These are phyloP conservation scores for Rhodeus uyekii DNA, from an alignment of 2,797 vertebrate species.

Conservation along the genomic window DNA sequence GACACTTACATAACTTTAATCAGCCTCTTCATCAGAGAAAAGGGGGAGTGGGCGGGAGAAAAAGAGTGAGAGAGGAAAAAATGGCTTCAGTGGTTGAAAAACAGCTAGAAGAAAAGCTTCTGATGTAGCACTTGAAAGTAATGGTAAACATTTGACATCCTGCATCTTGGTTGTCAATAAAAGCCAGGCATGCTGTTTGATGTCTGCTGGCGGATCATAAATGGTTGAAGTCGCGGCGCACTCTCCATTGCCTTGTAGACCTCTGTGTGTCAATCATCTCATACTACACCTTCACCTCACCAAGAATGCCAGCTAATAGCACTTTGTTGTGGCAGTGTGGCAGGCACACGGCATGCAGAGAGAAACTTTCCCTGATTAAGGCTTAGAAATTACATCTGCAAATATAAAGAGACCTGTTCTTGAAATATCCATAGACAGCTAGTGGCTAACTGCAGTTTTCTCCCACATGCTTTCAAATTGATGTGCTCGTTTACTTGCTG, in stretches of 20 bases:
- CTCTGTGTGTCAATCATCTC: slow-evolving; percentile 51
- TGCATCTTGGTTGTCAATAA: slow-evolving; percentile 58
- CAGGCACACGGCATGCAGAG: slow-evolving; percentile 48
- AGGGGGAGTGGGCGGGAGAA: slow-evolving; percentile 9
- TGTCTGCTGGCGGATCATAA: slow-evolving; percentile 52
- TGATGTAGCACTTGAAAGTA: slow-evolving; percentile 58
- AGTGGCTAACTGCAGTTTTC: slow-evolving; percentile 7
- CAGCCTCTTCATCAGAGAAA: slow-evolving; percentile 54
- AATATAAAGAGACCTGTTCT: slow-evolving; percentile 18
- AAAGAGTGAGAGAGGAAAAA: slow-evolving; percentile 6
- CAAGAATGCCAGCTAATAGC: slow-evolving; percentile 47
- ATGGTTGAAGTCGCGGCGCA: slow-evolving; percentile 54
- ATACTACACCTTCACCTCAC: slow-evolving; percentile 34
- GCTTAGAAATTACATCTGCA: slow-evolving; percentile 3
- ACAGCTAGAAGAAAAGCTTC: slow-evolving; percentile 51
- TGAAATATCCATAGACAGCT: slow-evolving; percentile 19
- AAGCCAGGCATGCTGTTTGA: slow-evolving; percentile 48
- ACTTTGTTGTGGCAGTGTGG: slow-evolving; percentile 76
- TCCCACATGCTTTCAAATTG: neutral
- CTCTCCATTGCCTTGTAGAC: slow-evolving; percentile 28
- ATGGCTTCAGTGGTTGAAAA: slow-evolving; percentile 34
- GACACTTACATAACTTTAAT: slow-evolving; percentile 63
- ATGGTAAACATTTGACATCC: slow-evolving; percentile 61
- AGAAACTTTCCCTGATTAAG: slow-evolving; percentile 42
- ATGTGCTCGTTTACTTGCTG: neutral